phyloP scores from a whole-genome alignment of 2,797 vertebrate genomes.

The Aldrovandia affinis region DNA sequence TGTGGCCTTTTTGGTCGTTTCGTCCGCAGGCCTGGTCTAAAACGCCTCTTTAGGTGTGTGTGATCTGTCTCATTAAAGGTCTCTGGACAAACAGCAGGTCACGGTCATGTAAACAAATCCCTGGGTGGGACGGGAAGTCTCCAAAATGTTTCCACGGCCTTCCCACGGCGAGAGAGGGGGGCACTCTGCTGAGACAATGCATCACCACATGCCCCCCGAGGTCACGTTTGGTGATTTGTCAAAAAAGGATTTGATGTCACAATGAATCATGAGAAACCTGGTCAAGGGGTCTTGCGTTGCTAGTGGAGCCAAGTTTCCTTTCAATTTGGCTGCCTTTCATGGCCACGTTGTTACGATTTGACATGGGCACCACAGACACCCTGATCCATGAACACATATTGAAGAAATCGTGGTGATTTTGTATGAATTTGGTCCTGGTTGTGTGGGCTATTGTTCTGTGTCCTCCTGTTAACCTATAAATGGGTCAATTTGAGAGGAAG shows the following conservation, averaged over 20 bases:
- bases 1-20: neutral
- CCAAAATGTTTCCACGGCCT: conserved; percentile 68
- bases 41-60: neutral
- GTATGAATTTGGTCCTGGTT: neutral
- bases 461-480: neutral
- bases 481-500: neutral
- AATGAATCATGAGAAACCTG: neutral
- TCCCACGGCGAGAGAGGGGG: conserved; percentile 57
- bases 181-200: conserved; percentile 49
- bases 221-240: neutral
- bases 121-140: conserved; percentile 69
- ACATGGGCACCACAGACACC: neutral
- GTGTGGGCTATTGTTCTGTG: neutral
- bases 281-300: neutral
- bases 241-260: neutral
- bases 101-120: conserved; percentile 69
- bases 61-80: neutral
- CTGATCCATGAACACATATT: neutral
- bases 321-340: neutral
- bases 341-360: neutral
- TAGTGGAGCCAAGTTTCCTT: neutral
- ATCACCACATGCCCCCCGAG: neutral
- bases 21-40: neutral
- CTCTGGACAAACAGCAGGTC: neutral
- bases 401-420: too few species aligned